These are phyloP conservation scores for Bombus turneri DNA, from an alignment of 1,140 invertebrate genomes.

Conservation along the genomic window DNA sequence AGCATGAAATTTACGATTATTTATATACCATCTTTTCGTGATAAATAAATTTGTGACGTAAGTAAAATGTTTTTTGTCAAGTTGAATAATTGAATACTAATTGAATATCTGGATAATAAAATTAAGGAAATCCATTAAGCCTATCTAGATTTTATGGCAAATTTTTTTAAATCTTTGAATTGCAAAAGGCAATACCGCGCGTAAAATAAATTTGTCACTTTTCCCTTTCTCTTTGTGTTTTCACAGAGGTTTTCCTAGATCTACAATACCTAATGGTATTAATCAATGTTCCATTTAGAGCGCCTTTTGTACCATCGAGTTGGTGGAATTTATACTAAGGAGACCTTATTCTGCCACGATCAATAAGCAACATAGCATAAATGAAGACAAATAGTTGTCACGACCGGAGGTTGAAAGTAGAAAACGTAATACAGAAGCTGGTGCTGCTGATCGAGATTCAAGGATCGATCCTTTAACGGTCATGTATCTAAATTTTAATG, in stretches of 20 bases:
- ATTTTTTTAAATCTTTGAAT: neutral
- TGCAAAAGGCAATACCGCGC: neutral
- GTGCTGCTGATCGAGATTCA: slow-evolving; percentile 13
- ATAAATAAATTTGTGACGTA: neutral
- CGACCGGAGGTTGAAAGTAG: slow-evolving; percentile 11
- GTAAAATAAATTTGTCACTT: too few species aligned
- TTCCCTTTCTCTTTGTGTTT: neutral
- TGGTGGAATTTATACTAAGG: slow-evolving; percentile 39
- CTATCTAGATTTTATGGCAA: neutral
- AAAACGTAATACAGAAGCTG: slow-evolving; percentile 14
- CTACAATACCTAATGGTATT: slow-evolving; percentile 25
- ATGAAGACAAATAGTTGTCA: slow-evolving; percentile 59
- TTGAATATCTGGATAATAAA: neutral
- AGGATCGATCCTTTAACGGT: slow-evolving; percentile 28
- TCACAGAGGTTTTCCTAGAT: slow-evolving; percentile 4
- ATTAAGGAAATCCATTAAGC: neutral
- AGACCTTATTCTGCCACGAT: slow-evolving; percentile 65
- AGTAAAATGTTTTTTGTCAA: neutral
- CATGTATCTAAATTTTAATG: slow-evolving; percentile 26
- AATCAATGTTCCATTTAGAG: slow-evolving; percentile 42
- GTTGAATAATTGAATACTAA: neutral
- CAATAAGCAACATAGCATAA: slow-evolving; percentile 46
- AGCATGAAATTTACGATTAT: neutral
- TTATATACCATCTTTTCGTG: neutral
- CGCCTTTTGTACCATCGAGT: slow-evolving; percentile 6